phyloP scores from a whole-genome alignment of 1,140 invertebrate genomes.

The Bombus ignitus region DNA sequence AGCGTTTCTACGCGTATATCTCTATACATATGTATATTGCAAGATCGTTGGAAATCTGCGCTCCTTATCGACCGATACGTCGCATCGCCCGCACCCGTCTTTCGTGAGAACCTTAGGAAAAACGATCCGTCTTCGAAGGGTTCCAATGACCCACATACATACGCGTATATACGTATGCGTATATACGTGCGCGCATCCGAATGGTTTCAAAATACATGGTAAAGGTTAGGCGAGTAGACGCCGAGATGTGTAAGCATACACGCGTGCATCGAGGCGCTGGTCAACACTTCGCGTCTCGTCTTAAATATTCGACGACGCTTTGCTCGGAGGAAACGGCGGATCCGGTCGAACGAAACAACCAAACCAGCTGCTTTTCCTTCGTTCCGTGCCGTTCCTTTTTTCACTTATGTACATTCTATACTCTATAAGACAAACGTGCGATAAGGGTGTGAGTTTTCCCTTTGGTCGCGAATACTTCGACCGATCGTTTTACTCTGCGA shows the following conservation, averaged over 20 bases:
- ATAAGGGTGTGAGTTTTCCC: not conserved
- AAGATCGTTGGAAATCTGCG: not conserved
- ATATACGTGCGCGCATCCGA: not conserved
- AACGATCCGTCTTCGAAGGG: constrained; percentile 62
- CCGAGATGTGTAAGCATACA: not conserved
- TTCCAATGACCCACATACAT: constrained; percentile 37
- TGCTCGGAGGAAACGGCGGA: constrained; percentile 67
- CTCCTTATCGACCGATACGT: not conserved
- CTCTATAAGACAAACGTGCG: not conserved
- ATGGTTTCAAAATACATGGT: constrained; percentile 20
- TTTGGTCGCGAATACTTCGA: not conserved
- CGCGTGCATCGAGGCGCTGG: not conserved
- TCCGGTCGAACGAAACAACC: constrained; percentile 70
- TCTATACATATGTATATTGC: too few species aligned
- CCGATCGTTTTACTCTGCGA: constrained; percentile 41
- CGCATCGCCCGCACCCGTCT: not conserved
- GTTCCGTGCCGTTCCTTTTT: not conserved
- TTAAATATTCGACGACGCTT: not conserved
- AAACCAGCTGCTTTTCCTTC: constrained; percentile 61
- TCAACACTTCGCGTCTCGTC: not conserved
- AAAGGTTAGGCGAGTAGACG: not conserved
- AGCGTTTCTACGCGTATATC: too few species aligned
- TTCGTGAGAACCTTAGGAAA: constrained; percentile 78
- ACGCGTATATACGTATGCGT: constrained; percentile 11
- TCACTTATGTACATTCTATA: not conserved